These are phyloP conservation scores for Atractosteus spatula DNA, from an alignment of 2,113 vertebrate species.

Conservation along the genomic window DNA sequence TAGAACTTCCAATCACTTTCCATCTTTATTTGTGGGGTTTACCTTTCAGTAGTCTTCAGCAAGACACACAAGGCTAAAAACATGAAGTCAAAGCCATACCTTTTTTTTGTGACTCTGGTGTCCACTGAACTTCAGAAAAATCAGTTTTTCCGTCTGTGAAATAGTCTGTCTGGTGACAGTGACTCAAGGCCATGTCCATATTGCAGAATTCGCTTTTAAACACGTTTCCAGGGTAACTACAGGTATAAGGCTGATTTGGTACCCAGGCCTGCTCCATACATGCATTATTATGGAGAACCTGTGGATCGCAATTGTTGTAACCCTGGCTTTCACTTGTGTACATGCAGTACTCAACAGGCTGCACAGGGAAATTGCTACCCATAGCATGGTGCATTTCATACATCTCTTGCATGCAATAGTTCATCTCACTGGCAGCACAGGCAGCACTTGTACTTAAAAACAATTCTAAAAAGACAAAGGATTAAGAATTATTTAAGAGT, in stretches of 20 bases:
- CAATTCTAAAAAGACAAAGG: background rate
- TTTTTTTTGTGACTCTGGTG: constrained; percentile 82
- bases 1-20: too few relatives aligned
- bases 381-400: constrained; percentile 79
- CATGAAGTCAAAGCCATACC: constrained; percentile 69
- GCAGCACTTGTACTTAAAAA: constrained; percentile 15
- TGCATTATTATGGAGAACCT: constrained; percentile 80
- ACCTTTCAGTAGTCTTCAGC: background rate
- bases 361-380: constrained; percentile 70
- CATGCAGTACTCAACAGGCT: constrained; percentile 79
- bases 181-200: constrained; percentile 84
- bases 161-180: constrained; percentile 84
- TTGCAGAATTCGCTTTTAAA: constrained; percentile 86
- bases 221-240: constrained; percentile 76
- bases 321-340: constrained; percentile 78
- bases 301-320: constrained; percentile 75
- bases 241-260: constrained; percentile 79
- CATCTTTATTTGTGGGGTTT: too few relatives aligned
- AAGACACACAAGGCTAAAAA: background rate
- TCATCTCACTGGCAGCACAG: constrained; percentile 66
- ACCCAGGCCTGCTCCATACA: constrained; percentile 92
- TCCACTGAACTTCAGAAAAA: constrained; percentile 85
- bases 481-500: background rate
- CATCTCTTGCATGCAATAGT: constrained; percentile 85
- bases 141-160: constrained; percentile 83